A percentile compares a stretch with the other conserved stretches of the same genome.
phyloP scores from a whole-genome alignment of 1,140 invertebrate species.

The Zaprionus kolodkinae region DNA sequence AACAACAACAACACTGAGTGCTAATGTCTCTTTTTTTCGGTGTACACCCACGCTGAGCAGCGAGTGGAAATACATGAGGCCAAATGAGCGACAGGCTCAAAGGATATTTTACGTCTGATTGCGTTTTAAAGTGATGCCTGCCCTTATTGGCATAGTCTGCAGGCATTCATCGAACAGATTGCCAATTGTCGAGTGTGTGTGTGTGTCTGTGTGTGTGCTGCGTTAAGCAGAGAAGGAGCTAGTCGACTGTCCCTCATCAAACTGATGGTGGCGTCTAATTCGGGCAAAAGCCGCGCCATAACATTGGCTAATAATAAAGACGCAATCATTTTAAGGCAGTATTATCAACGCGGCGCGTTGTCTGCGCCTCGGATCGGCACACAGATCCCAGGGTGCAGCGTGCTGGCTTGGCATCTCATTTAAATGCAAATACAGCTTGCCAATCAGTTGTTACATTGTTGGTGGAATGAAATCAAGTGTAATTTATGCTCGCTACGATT shows the following conservation, averaged over 20 bases:
- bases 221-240: neutral
- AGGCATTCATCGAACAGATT: slow-evolving; percentile 51
- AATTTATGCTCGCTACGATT: slow-evolving; percentile 66
- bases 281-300: slow-evolving; percentile 7
- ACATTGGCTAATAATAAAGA: slow-evolving; percentile 41
- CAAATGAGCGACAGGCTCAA: slow-evolving; percentile 68
- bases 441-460: slow-evolving; percentile 58
- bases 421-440: slow-evolving; percentile 59
- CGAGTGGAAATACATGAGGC: slow-evolving; percentile 61
- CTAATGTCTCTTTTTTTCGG: slow-evolving; percentile 8
- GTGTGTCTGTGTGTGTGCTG: too few species aligned
- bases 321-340: slow-evolving; percentile 40
- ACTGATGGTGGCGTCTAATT: neutral
- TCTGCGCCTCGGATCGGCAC: neutral
- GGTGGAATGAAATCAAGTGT: slow-evolving; percentile 63
- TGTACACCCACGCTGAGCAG: neutral
- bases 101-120: slow-evolving; percentile 76
- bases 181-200: slow-evolving; percentile 47
- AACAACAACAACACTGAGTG: neutral
- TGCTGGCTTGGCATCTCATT: slow-evolving; percentile 32
- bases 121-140: slow-evolving; percentile 68
- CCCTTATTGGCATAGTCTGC: slow-evolving; percentile 35
- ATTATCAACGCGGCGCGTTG: slow-evolving; percentile 7
- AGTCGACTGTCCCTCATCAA: neutral
- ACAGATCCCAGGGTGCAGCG: neutral